Evolutionary conservation across 2,888 invertebrate genomes (phyloP), one percentile per base, ranked within the genome.

Genomic region (Heliconius ismenius): DNA sequence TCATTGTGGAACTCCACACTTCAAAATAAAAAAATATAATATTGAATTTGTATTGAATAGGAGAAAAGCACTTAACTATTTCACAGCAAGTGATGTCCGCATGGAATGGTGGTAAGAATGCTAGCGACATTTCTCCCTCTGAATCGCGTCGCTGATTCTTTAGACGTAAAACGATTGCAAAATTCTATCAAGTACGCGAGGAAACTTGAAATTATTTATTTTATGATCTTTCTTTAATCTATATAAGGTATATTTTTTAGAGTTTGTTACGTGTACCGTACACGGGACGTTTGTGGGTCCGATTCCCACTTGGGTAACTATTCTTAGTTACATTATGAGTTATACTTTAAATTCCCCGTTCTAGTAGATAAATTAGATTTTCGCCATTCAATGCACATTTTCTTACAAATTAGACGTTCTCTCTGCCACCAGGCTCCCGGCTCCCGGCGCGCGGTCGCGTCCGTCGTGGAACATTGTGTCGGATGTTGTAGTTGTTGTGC

Each of bases 141-240:
- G 70, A 21, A 54, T 70, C 70, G 70, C 70, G 24, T 58, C 58
- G 70, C 58, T 58, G 70, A 70, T 70, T 70, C 70, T 70, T 70
- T 70, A 70, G 70, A 58, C n/a, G 70, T 54, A 58, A 70, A 70
- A 58, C 70, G 58, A 70, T 67, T 67, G 39, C 13, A 24, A 39
- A 24, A 67, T 67, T 39, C 39, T 24, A 67, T 67, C 39, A 39
- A 67, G 39, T 43, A 67, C 67, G 67, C 67, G 39, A 67, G 15
- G 24, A 67, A 67, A 67, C 39, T 67, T 43, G 15, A 24, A 67
- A 39, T 39, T 39, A 18, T 24, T 67, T 65, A 65, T 36, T 65
- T 32, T 65, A n/a, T 36, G 21, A n/a, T 10, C 7, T 64, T 32
- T 26, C 15, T 62, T 6, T 4, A 24, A 62, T 26, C 9, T 62